These are phyloP conservation scores for Pollenia angustigena DNA, from an alignment of 2,888 invertebrate species.

Conservation along the genomic window DNA sequence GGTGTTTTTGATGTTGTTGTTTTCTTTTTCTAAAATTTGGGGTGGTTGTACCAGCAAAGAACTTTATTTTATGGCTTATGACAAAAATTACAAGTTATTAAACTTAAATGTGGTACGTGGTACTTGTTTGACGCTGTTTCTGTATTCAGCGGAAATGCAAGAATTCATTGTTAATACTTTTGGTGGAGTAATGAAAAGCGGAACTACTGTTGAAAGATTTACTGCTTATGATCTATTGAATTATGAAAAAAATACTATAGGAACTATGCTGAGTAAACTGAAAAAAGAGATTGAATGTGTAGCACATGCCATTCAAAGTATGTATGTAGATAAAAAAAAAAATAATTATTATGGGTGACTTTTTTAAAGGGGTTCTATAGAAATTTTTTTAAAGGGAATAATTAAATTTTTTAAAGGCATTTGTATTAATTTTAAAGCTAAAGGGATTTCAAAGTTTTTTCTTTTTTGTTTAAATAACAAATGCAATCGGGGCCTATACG, in stretches of 20 bases:
- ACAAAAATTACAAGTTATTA: constrained; percentile 62
- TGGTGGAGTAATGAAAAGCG: constrained; percentile 78
- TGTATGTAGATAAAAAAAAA: background rate
- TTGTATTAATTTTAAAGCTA: no score
- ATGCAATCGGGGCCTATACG: no score
- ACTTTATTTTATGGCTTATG: constrained; percentile 63
- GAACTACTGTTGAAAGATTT: constrained; percentile 84
- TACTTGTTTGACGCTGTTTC: constrained; percentile 43
- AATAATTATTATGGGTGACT: background rate
- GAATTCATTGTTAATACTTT: constrained; percentile 36
- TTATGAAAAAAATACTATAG: constrained; percentile 13
- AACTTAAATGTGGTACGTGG: constrained; percentile 69
- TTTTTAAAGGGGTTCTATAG: background rate
- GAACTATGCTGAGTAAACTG: constrained; percentile 53
- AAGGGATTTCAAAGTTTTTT: no score
- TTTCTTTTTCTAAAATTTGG: constrained; percentile 23
- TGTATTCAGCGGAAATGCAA: constrained; percentile 53
- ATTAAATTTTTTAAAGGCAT: no score
- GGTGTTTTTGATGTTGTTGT: constrained; percentile 66
- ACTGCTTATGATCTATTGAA: constrained; percentile 71
- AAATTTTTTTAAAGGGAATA: background rate
- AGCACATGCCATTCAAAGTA: constrained; percentile 37
- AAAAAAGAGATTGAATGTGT: constrained; percentile 1
- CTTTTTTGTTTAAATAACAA: no score
- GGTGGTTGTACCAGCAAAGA: constrained; percentile 36